Percentiles rank a stretch among this genome's conserved stretches.
phyloP scores from a whole-genome alignment of 2,113 vertebrate species.

The Melanocharis versteri region DNA sequence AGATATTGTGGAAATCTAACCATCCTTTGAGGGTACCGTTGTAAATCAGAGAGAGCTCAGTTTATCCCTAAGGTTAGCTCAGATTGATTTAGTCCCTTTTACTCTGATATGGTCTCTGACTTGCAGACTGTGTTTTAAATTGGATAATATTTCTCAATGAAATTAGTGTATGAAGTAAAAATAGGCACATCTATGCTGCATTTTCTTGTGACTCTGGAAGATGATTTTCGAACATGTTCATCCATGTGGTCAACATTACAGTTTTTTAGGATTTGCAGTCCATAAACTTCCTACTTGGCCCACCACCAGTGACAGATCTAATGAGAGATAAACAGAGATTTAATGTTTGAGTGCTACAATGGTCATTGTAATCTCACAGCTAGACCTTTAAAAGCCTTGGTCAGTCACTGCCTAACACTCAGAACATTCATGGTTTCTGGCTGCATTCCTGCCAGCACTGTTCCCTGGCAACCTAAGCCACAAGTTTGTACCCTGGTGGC shows the following conservation, averaged over 20 bases:
- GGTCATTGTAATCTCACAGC: not conserved
- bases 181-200: not conserved
- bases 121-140: not conserved
- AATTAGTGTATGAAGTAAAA: not conserved
- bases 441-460: not conserved
- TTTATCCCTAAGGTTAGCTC: not conserved
- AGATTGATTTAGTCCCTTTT: not conserved
- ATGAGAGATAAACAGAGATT: not conserved
- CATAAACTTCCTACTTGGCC: not conserved
- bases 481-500: not conserved
- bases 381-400: not conserved
- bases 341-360: not conserved
- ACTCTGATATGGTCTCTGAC: not conserved
- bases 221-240: not conserved
- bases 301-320: not conserved
- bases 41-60: not conserved
- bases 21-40: not conserved
- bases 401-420: not conserved
- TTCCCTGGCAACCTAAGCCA: not conserved
- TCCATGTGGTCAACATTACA: not conserved
- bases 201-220: not conserved
- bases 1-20: not conserved
- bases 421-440: not conserved
- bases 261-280: not conserved
- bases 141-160: not conserved